Evolutionary conservation across 2,113 vertebrate genomes (phyloP).

Genomic region (Arizona elegans): DNA sequence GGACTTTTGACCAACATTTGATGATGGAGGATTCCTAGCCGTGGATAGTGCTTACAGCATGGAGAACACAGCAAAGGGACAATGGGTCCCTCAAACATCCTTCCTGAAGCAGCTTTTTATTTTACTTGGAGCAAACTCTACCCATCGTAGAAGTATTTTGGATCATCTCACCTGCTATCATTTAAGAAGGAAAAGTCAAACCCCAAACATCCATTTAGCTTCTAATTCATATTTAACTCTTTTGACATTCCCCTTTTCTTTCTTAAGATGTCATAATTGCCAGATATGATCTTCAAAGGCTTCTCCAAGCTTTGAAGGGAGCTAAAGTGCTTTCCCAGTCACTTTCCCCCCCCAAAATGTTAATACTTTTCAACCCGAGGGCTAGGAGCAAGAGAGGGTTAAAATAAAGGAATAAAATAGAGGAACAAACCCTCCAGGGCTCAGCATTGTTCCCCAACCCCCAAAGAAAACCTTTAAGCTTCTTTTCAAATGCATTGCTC

Average conservation of each 20-base stretch:
- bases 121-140: background rate
- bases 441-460: conserved; percentile 57
- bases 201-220: conserved; percentile 50
- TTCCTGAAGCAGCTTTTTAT: background rate
- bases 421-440: conserved; percentile 44
- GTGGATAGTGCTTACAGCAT: background rate
- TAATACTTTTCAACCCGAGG: conserved; percentile 65
- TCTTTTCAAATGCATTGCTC: conserved; percentile 64
- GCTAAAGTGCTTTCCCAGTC: background rate
- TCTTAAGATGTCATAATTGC: conserved; percentile 50
- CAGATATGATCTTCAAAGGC: conserved; percentile 68
- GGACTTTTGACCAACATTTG: background rate
- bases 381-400: conserved; percentile 47
- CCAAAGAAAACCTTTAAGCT: conserved; percentile 55
- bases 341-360: conserved; percentile 18
- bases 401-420: background rate
- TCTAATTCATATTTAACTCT: conserved; percentile 51
- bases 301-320: conserved; percentile 63
- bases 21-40: background rate
- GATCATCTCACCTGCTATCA: background rate
- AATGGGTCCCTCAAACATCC: background rate
- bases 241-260: conserved; percentile 6
- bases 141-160: background rate
- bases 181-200: conserved; percentile 15
- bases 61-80: background rate